Evolutionary conservation across 2,888 invertebrate species (phyloP).

Genomic region (Trichogramma evanescens): DNA sequence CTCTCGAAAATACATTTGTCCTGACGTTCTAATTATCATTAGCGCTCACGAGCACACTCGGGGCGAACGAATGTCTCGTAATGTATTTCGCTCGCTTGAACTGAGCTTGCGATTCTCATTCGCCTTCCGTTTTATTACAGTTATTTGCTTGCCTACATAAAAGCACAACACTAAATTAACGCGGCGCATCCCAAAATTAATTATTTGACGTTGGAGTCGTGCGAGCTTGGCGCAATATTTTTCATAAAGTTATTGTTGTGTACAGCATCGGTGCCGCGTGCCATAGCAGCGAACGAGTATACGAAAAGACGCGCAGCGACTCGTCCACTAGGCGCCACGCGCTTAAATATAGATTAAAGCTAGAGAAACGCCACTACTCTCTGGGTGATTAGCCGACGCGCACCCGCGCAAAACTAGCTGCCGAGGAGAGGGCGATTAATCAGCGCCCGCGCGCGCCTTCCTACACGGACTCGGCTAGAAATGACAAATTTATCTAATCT

Average conservation of each 20-base stretch:
- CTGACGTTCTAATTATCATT: constrained; percentile 45
- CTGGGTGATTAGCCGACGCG: not conserved
- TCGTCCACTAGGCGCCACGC: constrained; percentile 1
- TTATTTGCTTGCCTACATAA: no score
- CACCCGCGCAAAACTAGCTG: not conserved
- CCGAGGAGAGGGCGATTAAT: constrained; percentile 3
- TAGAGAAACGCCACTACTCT: not conserved
- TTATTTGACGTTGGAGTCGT: no score
- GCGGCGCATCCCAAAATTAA: no score
- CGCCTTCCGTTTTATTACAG: no score
- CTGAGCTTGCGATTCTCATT: no score
- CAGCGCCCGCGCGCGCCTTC: not conserved
- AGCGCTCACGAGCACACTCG: constrained; percentile 26
- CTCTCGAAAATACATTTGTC: constrained; percentile 26
- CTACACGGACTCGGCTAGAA: not conserved
- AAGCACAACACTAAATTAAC: no score
- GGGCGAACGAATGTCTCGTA: constrained; percentile 39
- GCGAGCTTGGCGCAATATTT: no score
- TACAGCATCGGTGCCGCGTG: no score
- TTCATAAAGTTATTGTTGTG: no score
- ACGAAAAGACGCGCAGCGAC: not conserved
- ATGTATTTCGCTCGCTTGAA: constrained; percentile 26
- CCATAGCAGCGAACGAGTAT: no score
- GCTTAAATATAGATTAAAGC: constrained; percentile 22
- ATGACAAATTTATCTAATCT: constrained; percentile 22